These are phyloP conservation scores for Micrasema minimum DNA, from an alignment of 1,140 invertebrate genomes.

Conservation along the genomic window DNA sequence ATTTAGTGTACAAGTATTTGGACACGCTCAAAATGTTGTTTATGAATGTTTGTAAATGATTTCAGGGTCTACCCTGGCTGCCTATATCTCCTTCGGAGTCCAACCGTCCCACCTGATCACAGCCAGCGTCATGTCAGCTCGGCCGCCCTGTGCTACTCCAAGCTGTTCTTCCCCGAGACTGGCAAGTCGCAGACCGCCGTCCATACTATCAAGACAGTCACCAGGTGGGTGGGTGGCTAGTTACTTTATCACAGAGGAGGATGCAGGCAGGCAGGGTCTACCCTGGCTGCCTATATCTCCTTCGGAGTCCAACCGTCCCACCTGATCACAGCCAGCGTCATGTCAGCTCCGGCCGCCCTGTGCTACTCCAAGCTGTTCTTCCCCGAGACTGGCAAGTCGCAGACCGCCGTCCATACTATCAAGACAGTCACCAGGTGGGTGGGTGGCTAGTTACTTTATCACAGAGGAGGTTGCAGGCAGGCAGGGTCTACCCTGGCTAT, in stretches of 20 bases:
- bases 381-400: conserved; percentile 85
- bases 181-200: conserved; percentile 77
- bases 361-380: conserved; percentile 90
- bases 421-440: conserved; percentile 72
- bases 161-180: conserved; percentile 92
- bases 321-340: conserved; percentile 90
- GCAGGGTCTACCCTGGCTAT: too few species aligned
- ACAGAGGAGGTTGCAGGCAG: too few species aligned
- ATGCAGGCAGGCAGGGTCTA: too few species aligned
- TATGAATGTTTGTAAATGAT: too few species aligned
- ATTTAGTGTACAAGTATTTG: not conserved
- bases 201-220: conserved; percentile 72
- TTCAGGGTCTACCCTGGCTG: conserved; percentile 90
- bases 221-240: conserved; percentile 74
- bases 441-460: too few species aligned
- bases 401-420: conserved; percentile 76
- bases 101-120: conserved; percentile 84
- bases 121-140: conserved; percentile 95
- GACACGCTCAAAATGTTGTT: too few species aligned
- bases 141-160: conserved; percentile 87
- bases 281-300: conserved; percentile 90
- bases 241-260: too few species aligned
- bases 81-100: conserved; percentile 92
- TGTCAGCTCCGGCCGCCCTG: conserved; percentile 94
- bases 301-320: conserved; percentile 88